Conservation (phyloP, 2,113 vertebrate species). For the Sinocyclocheilus anshuiensis region DNA sequence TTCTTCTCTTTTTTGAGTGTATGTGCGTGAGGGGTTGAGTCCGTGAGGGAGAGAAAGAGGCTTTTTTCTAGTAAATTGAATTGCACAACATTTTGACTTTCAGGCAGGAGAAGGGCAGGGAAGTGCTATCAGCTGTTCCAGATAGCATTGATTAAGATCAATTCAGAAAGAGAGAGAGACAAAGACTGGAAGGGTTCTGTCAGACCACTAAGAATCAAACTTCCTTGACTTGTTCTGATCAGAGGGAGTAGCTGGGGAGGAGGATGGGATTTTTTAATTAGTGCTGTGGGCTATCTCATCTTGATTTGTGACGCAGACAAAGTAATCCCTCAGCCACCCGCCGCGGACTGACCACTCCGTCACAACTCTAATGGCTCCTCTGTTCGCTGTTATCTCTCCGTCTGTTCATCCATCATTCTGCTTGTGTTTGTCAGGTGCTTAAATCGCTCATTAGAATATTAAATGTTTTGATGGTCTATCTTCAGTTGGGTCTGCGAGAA, state of each 20-base stretch:
- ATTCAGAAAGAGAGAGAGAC: constrained; percentile 48
- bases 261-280: constrained; percentile 55
- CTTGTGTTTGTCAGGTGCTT: constrained; percentile 53
- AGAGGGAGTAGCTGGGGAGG: constrained; percentile 41
- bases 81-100: constrained; percentile 63
- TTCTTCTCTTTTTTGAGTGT: background rate
- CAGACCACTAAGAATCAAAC: constrained; percentile 52
- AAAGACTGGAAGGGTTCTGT: constrained; percentile 44
- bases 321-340: constrained; percentile 43
- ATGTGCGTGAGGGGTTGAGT: background rate
- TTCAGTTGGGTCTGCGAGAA: constrained; percentile 38
- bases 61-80: constrained; percentile 58
- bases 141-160: constrained; percentile 60
- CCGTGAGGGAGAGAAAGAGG: constrained; percentile 12
- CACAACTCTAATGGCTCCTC: constrained; percentile 55
- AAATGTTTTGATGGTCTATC: constrained; percentile 46
- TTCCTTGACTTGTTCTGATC: constrained; percentile 45
- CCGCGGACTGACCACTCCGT: constrained; percentile 37
- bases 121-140: constrained; percentile 58
- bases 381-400: constrained; percentile 37
- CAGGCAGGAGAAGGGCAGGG: constrained; percentile 55
- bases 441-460: constrained; percentile 54
- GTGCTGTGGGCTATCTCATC: constrained; percentile 57
- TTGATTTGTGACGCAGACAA: constrained; percentile 48
- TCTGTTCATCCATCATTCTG: constrained; percentile 49